A percentile compares a stretch with the other conserved stretches of the same genome.
phyloP scores from a whole-genome alignment of 2,888 invertebrate species.

The Mythimna vitellina region DNA sequence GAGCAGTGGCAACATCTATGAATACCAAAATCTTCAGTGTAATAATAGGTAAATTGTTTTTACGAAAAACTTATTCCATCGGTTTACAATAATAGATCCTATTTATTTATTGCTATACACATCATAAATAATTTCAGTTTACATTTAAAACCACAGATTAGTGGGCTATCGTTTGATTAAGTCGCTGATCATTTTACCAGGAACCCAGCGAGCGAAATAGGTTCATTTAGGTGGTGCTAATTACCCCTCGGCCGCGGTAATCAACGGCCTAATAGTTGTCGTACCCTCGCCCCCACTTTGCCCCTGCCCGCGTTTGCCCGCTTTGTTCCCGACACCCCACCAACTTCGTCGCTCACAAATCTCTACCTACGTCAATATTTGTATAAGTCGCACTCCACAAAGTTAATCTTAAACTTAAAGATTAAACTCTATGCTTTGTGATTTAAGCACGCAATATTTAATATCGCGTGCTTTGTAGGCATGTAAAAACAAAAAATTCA shows the following conservation, averaged over 20 bases:
- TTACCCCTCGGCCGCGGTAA: constrained; percentile 82
- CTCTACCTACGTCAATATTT: constrained; percentile 62
- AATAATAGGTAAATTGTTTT: background rate
- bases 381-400: constrained; percentile 49
- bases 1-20: background rate
- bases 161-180: constrained; percentile 72
- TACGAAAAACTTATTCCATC: background rate
- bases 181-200: constrained; percentile 74
- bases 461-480: constrained; percentile 39
- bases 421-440: constrained; percentile 45
- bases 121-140: constrained; percentile 8
- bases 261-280: constrained; percentile 83
- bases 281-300: constrained; percentile 68
- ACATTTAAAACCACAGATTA: constrained; percentile 50
- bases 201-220: constrained; percentile 80
- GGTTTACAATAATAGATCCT: background rate
- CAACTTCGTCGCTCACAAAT: constrained; percentile 67
- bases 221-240: constrained; percentile 86
- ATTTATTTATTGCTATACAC: constrained; percentile 5
- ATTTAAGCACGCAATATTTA: constrained; percentile 47
- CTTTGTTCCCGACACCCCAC: constrained; percentile 67
- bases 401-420: constrained; percentile 61
- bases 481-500: constrained; percentile 37
- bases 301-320: constrained; percentile 43
- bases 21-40: background rate